These are phyloP conservation scores for Pogona vitticeps DNA, from an alignment of 2,113 vertebrate genomes.

Conservation along the genomic window DNA sequence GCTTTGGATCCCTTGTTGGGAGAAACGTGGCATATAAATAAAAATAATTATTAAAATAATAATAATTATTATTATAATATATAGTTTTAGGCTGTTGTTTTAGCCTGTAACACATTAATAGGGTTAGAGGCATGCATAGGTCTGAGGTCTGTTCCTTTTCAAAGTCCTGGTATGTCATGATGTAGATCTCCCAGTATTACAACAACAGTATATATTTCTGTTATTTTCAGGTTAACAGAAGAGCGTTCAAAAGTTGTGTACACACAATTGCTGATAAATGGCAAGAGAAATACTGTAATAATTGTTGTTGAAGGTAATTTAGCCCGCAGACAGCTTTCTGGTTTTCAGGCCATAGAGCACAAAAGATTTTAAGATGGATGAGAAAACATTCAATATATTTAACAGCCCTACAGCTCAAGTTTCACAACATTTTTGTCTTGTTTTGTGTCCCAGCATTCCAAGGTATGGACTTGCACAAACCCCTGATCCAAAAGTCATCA, in stretches of 20 bases:
- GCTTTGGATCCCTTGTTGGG: no score
- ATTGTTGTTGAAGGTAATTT: neutral
- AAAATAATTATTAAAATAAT: no score
- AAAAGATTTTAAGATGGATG: slow-evolving; percentile 40
- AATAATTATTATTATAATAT: no score
- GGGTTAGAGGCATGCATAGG: no score
- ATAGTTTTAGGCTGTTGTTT: no score
- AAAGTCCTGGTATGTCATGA: neutral
- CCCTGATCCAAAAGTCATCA: slow-evolving; percentile 43
- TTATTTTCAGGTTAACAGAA: slow-evolving; percentile 14
- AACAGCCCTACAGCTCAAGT: slow-evolving; percentile 51
- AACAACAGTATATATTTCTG: neutral
- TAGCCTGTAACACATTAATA: no score
- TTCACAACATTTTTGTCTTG: slow-evolving; percentile 63
- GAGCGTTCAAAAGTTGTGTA: slow-evolving; percentile 10
- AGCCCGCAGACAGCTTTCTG: slow-evolving; percentile 42
- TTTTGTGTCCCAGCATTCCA: slow-evolving; percentile 51
- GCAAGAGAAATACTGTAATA: slow-evolving; percentile 18
- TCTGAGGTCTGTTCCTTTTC: neutral
- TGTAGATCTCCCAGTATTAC: neutral
- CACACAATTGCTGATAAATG: neutral
- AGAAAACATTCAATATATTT: slow-evolving; percentile 31
- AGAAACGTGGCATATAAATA: no score
- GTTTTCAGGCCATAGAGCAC: slow-evolving; percentile 6
- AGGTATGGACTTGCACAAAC: slow-evolving; percentile 55